A percentile compares a stretch with the other conserved stretches of the same genome.
These are phyloP conservation scores for Sesamia inferens DNA, from an alignment of 2,888 invertebrate species.

Conservation along the genomic window DNA sequence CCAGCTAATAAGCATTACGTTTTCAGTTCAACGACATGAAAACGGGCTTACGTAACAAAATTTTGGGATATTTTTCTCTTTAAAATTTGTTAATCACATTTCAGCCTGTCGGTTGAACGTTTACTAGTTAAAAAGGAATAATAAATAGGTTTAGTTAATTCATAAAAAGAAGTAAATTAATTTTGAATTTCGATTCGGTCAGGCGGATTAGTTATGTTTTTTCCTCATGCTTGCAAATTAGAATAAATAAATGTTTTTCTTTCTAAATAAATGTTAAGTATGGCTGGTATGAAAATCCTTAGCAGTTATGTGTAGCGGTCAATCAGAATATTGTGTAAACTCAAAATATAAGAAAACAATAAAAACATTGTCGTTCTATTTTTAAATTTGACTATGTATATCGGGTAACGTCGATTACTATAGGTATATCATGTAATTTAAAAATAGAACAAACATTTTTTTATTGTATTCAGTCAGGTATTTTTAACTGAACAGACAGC, in stretches of 20 bases:
- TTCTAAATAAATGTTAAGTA: neutral
- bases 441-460: neutral
- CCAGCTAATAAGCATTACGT: conserved; percentile 46
- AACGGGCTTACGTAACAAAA: conserved; percentile 43
- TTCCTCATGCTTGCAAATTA: neutral
- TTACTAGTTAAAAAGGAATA: conserved; percentile 62
- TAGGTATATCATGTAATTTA: neutral
- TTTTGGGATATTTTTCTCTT: conserved; percentile 49
- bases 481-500: too few species aligned
- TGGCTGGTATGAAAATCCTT: neutral
- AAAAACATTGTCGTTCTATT: too few species aligned
- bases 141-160: conserved; percentile 35
- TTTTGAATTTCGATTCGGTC: neutral
- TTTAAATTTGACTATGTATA: too few species aligned
- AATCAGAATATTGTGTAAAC: neutral
- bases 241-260: neutral
- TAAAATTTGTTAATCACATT: conserved; percentile 65
- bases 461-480: too few species aligned
- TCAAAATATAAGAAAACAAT: neutral
- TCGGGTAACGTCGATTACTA: too few species aligned
- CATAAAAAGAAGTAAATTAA: conserved; percentile 34
- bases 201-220: neutral
- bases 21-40: conserved; percentile 29
- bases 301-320: neutral
- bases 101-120: conserved; percentile 52